Evolutionary conservation across 1,140 invertebrate species (phyloP).

Genomic region (Ceratina australensis): DNA sequence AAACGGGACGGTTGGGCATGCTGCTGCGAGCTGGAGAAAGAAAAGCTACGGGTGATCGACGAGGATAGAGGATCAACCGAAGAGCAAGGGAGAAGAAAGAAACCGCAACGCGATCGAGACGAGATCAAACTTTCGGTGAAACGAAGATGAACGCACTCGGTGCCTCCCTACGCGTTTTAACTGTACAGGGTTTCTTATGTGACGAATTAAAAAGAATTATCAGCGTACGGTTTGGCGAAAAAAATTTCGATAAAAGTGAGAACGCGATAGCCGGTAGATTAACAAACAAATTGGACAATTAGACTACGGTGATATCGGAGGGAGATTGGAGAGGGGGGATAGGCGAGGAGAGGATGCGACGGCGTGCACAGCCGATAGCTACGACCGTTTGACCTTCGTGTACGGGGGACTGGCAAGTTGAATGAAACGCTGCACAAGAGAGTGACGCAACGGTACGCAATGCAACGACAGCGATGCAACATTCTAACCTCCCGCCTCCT

Average conservation of each 20-base stretch:
- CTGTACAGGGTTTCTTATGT: background rate
- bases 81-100: background rate
- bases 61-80: too few species aligned
- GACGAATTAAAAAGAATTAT: background rate
- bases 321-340: conserved; percentile 7
- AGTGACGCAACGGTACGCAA: conserved; percentile 72
- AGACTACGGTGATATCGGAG: conserved; percentile 11
- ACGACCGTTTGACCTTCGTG: conserved; percentile 78
- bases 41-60: background rate
- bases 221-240: background rate
- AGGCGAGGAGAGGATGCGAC: conserved; percentile 21
- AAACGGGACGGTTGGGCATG: conserved; percentile 22
- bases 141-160: background rate
- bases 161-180: too few species aligned
- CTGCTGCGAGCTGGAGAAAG: background rate
- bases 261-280: background rate
- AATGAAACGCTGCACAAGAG: conserved; percentile 73
- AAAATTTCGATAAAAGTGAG: background rate
- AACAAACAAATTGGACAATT: background rate
- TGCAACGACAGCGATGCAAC: conserved; percentile 54
- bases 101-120: conserved; percentile 36
- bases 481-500: conserved; percentile 11
- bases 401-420: conserved; percentile 68
- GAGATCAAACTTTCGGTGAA: conserved; percentile 27
- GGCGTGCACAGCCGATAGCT: conserved; percentile 38